A percentile compares a stretch with the other conserved stretches of the same genome.
Conservation (phyloP, 2,113 vertebrate genomes). For the Equus przewalskii region DNA sequence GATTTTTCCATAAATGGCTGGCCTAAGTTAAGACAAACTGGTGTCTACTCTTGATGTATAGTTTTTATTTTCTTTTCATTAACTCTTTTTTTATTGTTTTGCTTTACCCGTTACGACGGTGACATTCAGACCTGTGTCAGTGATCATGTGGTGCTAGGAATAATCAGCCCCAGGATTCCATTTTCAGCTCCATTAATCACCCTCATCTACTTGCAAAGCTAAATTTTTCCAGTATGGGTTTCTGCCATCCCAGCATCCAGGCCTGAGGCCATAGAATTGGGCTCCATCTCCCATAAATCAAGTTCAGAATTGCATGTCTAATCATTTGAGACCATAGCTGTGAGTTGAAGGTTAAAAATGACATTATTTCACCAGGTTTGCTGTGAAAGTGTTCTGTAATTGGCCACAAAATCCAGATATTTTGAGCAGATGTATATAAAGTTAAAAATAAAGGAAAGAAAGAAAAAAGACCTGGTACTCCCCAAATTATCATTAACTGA, state of each 20-base stretch:
- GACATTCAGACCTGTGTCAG: constrained; percentile 44
- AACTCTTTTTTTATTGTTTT: constrained; percentile 63
- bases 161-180: constrained; percentile 34
- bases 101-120: constrained; percentile 38
- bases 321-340: constrained; percentile 42
- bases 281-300: constrained; percentile 62
- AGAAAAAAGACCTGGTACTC: background rate
- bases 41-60: constrained; percentile 15
- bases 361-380: constrained; percentile 52
- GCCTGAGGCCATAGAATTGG: constrained; percentile 43
- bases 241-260: constrained; percentile 62
- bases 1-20: constrained; percentile 56
- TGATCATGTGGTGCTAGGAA: constrained; percentile 56
- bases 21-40: constrained; percentile 22
- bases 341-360: constrained; percentile 13
- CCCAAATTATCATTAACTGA: constrained; percentile 6
- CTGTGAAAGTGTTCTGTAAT: constrained; percentile 32
- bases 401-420: constrained; percentile 26
- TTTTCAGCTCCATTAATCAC: constrained; percentile 75
- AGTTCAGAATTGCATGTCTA: constrained; percentile 62
- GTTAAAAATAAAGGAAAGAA: background rate
- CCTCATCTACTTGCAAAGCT: constrained; percentile 64
- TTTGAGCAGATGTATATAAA: background rate
- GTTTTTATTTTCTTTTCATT: constrained; percentile 70
- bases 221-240: constrained; percentile 62